Base-by-base conservation (phyloP, 2,888 invertebrate genomes). In the Microctonus hyperodae region DNA sequence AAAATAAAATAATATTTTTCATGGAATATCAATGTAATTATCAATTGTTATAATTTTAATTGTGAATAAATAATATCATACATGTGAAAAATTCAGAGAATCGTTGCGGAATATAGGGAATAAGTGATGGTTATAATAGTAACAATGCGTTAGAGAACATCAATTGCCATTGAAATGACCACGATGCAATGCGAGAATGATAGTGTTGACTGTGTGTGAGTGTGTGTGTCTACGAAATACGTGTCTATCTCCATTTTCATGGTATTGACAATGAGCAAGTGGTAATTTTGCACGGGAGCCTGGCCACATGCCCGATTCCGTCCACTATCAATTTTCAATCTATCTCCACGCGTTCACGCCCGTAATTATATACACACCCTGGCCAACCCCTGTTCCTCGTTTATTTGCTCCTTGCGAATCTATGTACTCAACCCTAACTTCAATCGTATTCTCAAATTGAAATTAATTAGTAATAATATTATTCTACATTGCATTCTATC, bases 111-210 rank as follows among this genome's bases (percentile, higher is more conserved):
- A 13, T 20, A 25, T 68, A 64, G 68, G 66, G 70, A 75, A 75
- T 70, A 72, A 74, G 72, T 75, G 74, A 75, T 72, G 76, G 76
- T 74, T n/a, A 74, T 75, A 79, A 78, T 44, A n/a, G 44, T 44
- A n/a, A 44, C 44, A 44, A 44, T 44, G 78, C 79, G 78, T 77
- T 76, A n/a, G n/a, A n/a, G 74, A 73, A 72, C 74, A 76, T 78
- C 79, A 79, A 79, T 79, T 79, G 76, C 75, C 76, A 70, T 67
- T 61, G 69, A 70, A 71, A 73, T 73, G 74, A 75, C 73, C 75
- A 74, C 73, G 74, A 25, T 53, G 51, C 35, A n/a, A 44, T 16
- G 7, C 16, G 57, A 51, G 37, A 23, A 58, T 58, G 44, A 44
- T 44, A 44, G 44, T 40, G 58, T 33, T 23, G n/a, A n/a, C 13